Evolutionary conservation across 2,888 invertebrate genomes (phyloP), one percentile per base, ranked within the genome.

Genomic region (Panorpa germanica): DNA sequence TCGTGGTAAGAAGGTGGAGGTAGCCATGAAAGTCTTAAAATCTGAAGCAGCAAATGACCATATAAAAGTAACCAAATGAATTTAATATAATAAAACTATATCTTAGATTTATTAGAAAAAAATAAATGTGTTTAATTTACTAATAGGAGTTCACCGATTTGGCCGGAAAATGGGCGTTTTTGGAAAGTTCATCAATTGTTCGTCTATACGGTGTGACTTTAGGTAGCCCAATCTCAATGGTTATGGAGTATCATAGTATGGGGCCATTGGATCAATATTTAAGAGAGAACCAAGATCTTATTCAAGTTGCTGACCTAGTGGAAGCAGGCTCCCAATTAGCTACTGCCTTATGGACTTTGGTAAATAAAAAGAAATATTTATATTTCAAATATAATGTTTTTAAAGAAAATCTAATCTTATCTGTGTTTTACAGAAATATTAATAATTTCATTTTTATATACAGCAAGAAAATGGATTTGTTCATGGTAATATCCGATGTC

Each of bases 301-400:
- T 78, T 4, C 64, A 68, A 42, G 55, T 63, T 2, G 64, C 76
- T 0, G 81, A 85, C 46, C 57, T 88, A 39, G 69, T 86, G 39
- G 83, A 86, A 50, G 78, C 83, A 24, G 65, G 80, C 7, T 74
- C 78, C 16, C 73, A 75, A 31, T 50, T 90, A 30, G 83, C 86
- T 2, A 73, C 78, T 17, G 88, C 85, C 7, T 57, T 90, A 15
- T 85, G 81, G 71, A 81, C 85, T 55, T 57, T 90, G 55, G 80
- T 80, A 53, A 52, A 49, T 49, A 32, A 10, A 14, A 23, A 26
- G 22, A 5, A 21, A 28, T 14, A 8, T 10, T 20, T 9, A 4
- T 19, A 28, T 20, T 28, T 20, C 17, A 8, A 11, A 3, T 17
- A 18, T 17, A 4, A 4, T 18, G 9, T 11, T 10, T n/a, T 19